A percentile compares a stretch with the other conserved stretches of the same genome.
Evolutionary conservation across 2,113 vertebrate species (phyloP).

Genomic region (Xenopus borealis): DNA sequence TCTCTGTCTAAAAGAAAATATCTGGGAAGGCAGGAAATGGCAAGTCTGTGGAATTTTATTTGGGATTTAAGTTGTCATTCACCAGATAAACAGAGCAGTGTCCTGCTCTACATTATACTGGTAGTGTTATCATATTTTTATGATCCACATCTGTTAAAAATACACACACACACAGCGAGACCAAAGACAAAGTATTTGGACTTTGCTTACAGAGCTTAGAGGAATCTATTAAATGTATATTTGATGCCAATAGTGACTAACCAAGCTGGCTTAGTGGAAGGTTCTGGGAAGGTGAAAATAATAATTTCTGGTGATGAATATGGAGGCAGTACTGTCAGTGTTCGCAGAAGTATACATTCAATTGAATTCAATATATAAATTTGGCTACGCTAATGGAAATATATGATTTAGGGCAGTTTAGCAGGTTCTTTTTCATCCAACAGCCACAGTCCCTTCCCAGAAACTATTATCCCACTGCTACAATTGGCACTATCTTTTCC

Average conservation of each 20-base stretch:
- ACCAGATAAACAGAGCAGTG: constrained; percentile 26
- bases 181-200: constrained; percentile 7
- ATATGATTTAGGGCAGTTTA: no score
- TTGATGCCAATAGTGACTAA: background rate
- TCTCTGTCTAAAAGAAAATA: background rate
- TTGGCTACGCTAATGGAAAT: no score
- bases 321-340: no score
- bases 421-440: no score
- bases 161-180: background rate
- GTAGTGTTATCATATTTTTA: constrained; percentile 9
- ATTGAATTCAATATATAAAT: no score
- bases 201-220: background rate
- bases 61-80: constrained; percentile 12
- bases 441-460: no score
- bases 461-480: no score
- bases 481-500: no score
- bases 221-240: background rate
- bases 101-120: constrained; percentile 19
- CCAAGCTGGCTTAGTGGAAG: no score
- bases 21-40: constrained; percentile 2
- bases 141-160: background rate
- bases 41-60: constrained; percentile 30
- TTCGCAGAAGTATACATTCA: no score
- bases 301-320: no score
- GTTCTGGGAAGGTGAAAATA: no score